Conservation (phyloP, 2,888 invertebrate genomes). For the Coelopa pilipes region DNA sequence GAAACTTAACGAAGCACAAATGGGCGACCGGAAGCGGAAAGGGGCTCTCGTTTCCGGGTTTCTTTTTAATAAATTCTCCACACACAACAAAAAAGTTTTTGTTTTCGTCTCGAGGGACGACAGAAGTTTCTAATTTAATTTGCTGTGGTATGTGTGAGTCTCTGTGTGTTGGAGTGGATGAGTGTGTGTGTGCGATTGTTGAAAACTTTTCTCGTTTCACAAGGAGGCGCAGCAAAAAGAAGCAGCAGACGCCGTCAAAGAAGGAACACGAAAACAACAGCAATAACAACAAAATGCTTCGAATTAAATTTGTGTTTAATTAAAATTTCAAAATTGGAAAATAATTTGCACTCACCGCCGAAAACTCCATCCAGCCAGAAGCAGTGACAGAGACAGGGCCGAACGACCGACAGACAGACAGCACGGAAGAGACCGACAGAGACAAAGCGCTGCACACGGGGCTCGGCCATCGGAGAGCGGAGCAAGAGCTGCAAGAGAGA, state of each 20-base stretch:
- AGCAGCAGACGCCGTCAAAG: too few species aligned
- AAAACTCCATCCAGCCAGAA: too few species aligned
- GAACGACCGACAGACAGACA: too few species aligned
- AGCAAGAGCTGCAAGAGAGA: too few species aligned
- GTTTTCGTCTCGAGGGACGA: slow-evolving; percentile 3
- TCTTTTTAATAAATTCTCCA: slow-evolving; percentile 12
- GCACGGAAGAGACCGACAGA: too few species aligned
- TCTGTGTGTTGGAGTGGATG: too few species aligned
- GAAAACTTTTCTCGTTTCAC: slow-evolving; percentile 8
- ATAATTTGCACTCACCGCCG: not conserved
- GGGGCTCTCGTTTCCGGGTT: slow-evolving; percentile 5
- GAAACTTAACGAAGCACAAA: slow-evolving; percentile 15
- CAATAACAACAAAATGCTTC: not conserved
- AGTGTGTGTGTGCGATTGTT: not conserved
- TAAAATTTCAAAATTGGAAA: slow-evolving; percentile 18
- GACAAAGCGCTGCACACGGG: too few species aligned
- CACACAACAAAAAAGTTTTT: slow-evolving; percentile 11
- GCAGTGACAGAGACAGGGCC: too few species aligned
- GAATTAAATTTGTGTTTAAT: slow-evolving; percentile 18
- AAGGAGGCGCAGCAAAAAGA: too few species aligned
- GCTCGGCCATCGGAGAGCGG: too few species aligned
- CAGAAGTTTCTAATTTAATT: slow-evolving; percentile 19
- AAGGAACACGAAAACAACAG: too few species aligned
- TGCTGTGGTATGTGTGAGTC: not conserved
- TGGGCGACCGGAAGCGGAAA: not conserved